A percentile compares a stretch with the other conserved stretches of the same genome.
These are phyloP conservation scores for Acrobasis repandana DNA, from an alignment of 2,888 invertebrate species.

Conservation along the genomic window DNA sequence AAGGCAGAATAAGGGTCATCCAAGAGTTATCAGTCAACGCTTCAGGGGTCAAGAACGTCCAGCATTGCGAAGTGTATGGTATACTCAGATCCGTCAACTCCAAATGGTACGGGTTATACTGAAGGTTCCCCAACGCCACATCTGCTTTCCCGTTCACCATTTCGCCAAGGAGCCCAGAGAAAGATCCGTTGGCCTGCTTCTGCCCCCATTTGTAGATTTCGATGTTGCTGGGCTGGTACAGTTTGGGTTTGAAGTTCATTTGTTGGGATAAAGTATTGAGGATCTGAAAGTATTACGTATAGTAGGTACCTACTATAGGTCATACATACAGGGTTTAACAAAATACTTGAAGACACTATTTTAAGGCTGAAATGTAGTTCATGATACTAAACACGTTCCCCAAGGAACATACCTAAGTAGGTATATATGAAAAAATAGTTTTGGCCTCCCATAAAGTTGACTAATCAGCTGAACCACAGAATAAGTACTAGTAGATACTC, in stretches of 20 bases:
- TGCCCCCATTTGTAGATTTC: conserved; percentile 87
- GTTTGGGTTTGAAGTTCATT: conserved; percentile 87
- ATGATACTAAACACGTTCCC: no score
- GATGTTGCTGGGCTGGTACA: conserved; percentile 86
- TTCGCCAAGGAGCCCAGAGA: conserved; percentile 89
- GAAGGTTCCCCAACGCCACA: conserved; percentile 89
- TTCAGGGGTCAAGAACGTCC: conserved; percentile 93
- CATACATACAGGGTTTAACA: no score
- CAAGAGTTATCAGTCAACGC: conserved; percentile 91
- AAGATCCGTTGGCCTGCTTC: conserved; percentile 84
- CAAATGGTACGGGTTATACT: conserved; percentile 87
- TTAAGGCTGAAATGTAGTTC: no score
- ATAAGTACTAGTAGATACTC: no score
- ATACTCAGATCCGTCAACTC: conserved; percentile 88
- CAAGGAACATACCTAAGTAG: no score
- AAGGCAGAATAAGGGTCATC: conserved; percentile 91
- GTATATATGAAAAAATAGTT: no score
- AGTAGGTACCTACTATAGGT: no score
- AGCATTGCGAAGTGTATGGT: conserved; percentile 91
- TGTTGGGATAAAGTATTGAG: conserved; percentile 85
- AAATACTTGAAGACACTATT: no score
- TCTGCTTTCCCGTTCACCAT: conserved; percentile 86
- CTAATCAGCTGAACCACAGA: no score
- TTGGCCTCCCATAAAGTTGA: no score
- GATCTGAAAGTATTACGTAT: conserved; percentile 84